Evolutionary conservation across 2,888 invertebrate genomes (phyloP).

Genomic region (Caenorhabditis angaria): DNA sequence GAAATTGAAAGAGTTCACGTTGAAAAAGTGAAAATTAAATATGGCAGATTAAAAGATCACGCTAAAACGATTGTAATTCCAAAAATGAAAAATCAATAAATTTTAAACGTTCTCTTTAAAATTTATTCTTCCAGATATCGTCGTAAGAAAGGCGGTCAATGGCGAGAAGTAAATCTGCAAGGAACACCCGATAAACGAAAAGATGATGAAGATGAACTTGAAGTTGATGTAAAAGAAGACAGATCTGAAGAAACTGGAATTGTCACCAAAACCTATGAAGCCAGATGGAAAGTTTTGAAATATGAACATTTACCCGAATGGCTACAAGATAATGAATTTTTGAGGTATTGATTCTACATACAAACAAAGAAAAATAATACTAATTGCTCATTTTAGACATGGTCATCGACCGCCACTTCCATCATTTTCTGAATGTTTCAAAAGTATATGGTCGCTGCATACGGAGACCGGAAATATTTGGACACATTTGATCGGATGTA

Average conservation of each 20-base stretch:
- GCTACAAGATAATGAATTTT: constrained; percentile 79
- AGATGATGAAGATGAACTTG: constrained; percentile 56
- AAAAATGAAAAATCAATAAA: too few relatives aligned
- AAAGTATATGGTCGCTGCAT: constrained; percentile 95
- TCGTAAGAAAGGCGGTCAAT: constrained; percentile 59
- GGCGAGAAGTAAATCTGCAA: constrained; percentile 56
- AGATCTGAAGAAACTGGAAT: constrained; percentile 58
- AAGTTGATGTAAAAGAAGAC: constrained; percentile 64
- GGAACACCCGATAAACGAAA: constrained; percentile 44
- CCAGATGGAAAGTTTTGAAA: constrained; percentile 76
- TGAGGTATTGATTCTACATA: too few relatives aligned
- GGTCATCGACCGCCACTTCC: constrained; percentile 96
- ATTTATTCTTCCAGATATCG: constrained; percentile 57
- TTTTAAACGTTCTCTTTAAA: too few relatives aligned
- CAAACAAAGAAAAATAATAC: neutral
- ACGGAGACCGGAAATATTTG: constrained; percentile 99
- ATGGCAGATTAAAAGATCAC: too few relatives aligned
- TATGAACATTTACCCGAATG: constrained; percentile 87
- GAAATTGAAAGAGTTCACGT: neutral
- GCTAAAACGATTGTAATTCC: too few relatives aligned
- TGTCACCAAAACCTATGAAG: constrained; percentile 59
- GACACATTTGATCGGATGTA: constrained; percentile 85
- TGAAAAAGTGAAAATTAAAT: neutral
- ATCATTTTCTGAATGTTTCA: constrained; percentile 95
- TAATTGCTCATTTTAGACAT: constrained; percentile 31